Conservation (phyloP, 2,888 invertebrate genomes). For the Notodonta ziczac region DNA sequence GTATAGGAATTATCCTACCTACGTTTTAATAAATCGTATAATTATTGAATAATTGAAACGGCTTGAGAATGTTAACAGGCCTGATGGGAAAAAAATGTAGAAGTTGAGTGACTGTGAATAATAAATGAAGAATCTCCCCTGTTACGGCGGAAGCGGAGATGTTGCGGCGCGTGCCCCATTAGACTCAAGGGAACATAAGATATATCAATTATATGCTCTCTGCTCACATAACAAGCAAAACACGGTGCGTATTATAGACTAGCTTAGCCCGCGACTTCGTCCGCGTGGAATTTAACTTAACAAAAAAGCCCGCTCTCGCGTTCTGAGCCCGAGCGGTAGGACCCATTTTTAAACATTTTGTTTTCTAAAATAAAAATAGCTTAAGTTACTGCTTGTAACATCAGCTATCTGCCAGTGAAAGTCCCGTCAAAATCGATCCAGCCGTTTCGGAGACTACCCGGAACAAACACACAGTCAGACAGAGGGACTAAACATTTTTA, state of each 20-base stretch:
- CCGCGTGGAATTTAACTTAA: too few species aligned
- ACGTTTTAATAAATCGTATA: conserved; percentile 55
- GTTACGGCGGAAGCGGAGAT: conserved; percentile 50
- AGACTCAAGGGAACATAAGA: conserved; percentile 55
- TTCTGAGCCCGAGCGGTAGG: too few species aligned
- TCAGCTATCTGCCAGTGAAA: too few species aligned
- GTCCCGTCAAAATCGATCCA: too few species aligned
- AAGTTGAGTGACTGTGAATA: conserved; percentile 74
- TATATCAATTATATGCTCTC: conserved; percentile 55
- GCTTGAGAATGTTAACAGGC: conserved; percentile 50
- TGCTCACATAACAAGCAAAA: conserved; percentile 14
- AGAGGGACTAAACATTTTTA: too few species aligned
- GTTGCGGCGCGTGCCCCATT: conserved; percentile 50
- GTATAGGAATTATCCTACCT: conserved; percentile 52
- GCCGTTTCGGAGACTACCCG: too few species aligned
- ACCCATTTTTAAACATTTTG: too few species aligned
- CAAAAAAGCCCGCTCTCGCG: too few species aligned
- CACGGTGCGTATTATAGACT: neutral
- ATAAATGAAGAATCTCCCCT: conserved; percentile 70
- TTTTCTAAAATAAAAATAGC: too few species aligned
- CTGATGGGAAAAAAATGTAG: conserved; percentile 65
- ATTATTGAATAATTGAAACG: conserved; percentile 69
- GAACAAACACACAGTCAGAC: too few species aligned
- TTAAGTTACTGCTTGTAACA: too few species aligned
- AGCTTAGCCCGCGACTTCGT: too few species aligned